Evolutionary conservation across 2,113 vertebrate species (phyloP).

Genomic region (Ancistrus triradiatus): DNA sequence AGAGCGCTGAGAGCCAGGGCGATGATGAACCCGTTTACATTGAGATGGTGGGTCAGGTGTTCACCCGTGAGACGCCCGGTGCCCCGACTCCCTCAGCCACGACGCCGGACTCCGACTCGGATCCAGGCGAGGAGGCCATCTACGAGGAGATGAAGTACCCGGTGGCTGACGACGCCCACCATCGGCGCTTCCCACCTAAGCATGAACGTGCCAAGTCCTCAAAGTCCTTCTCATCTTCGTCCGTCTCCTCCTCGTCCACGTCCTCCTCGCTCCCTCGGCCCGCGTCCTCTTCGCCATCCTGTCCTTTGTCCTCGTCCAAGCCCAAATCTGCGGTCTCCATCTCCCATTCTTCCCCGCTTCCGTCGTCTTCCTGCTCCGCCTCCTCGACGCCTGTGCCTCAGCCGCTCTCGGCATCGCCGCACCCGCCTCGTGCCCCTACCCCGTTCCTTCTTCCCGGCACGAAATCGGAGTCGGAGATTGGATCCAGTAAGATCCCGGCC

Average conservation of each 20-base stretch:
- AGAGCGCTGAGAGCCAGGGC: slow-evolving; percentile 57
- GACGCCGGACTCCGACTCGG: slow-evolving; percentile 81
- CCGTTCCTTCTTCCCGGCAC: slow-evolving; percentile 68
- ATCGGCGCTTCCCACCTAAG: slow-evolving; percentile 58
- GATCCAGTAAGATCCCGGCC: slow-evolving; percentile 78
- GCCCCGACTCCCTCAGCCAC: slow-evolving; percentile 64
- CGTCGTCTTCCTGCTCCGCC: slow-evolving; percentile 59
- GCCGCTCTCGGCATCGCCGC: slow-evolving; percentile 66
- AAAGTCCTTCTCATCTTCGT: slow-evolving; percentile 61
- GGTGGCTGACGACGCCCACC: slow-evolving; percentile 66
- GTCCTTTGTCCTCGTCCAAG: slow-evolving; percentile 64
- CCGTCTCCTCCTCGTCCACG: slow-evolving; percentile 50
- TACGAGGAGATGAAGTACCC: slow-evolving; percentile 94
- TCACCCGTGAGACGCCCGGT: slow-evolving; percentile 64
- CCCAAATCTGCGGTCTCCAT: slow-evolving; percentile 68
- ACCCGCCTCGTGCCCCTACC: slow-evolving; percentile 72
- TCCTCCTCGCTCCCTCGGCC: slow-evolving; percentile 63
- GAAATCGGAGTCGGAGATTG: slow-evolving; percentile 63
- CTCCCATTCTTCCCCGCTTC: slow-evolving; percentile 71
- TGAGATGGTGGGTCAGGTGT: slow-evolving; percentile 88
- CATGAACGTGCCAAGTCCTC: slow-evolving; percentile 66
- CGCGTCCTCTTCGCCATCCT: slow-evolving; percentile 59
- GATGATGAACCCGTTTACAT: slow-evolving; percentile 89
- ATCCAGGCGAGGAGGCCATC: slow-evolving; percentile 88
- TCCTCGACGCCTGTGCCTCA: slow-evolving; percentile 68